phyloP scores from a whole-genome alignment of 2,113 vertebrate genomes.

The Daboia siamensis region DNA sequence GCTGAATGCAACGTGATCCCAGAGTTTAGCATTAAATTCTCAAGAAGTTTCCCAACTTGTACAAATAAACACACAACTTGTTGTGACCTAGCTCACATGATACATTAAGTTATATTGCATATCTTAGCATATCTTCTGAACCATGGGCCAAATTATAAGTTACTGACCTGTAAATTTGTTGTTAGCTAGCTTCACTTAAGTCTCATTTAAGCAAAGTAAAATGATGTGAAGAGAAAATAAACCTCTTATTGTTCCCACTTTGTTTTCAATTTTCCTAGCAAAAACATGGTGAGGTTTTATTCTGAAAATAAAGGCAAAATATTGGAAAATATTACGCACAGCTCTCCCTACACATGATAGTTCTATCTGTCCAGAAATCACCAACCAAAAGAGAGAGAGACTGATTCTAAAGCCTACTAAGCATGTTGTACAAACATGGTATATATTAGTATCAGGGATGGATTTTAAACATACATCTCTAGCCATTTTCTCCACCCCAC shows the following conservation, averaged over 20 bases:
- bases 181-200: neutral
- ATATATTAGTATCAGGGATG: neutral
- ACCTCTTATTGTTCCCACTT: neutral
- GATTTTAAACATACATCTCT: neutral
- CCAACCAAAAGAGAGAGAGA: neutral
- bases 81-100: neutral
- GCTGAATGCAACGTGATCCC: neutral
- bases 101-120: neutral
- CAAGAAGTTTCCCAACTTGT: neutral
- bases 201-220: neutral
- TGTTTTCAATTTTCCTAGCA: neutral
- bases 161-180: neutral
- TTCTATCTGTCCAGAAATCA: neutral
- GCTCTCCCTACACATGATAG: neutral
- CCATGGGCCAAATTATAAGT: neutral
- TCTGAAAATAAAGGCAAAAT: neutral
- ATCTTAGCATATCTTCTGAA: neutral
- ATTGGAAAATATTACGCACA: neutral
- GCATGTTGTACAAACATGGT: neutral
- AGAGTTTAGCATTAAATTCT: neutral
- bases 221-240: neutral
- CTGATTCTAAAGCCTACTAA: neutral
- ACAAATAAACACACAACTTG: neutral
- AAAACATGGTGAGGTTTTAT: neutral
- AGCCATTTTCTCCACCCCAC: neutral